A percentile compares a stretch with the other conserved stretches of the same genome.
phyloP scores from a whole-genome alignment of 2,888 invertebrate genomes.

The Punctoribates punctum region DNA sequence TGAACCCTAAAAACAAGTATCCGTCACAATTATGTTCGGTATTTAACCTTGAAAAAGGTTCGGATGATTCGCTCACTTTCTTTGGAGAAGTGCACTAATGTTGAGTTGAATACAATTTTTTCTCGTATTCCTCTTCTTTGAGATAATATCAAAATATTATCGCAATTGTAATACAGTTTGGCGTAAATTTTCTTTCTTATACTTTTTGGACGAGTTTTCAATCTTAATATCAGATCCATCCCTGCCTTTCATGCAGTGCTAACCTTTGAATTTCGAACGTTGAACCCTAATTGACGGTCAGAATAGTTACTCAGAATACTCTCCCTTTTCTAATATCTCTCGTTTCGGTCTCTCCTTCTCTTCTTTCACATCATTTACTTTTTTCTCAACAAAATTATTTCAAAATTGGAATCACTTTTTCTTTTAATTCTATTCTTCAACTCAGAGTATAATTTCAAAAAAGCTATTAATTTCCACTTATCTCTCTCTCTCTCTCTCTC shows the following conservation, averaged over 20 bases:
- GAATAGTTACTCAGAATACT: not conserved
- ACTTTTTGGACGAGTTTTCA: slow-evolving; percentile 25
- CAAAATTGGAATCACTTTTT: no score
- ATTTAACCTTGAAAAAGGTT: slow-evolving; percentile 30
- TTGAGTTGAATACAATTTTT: not conserved
- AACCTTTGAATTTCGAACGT: slow-evolving; percentile 28
- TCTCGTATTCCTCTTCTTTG: not conserved
- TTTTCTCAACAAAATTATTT: slow-evolving; percentile 19
- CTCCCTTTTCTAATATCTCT: not conserved
- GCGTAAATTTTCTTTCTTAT: slow-evolving; percentile 3
- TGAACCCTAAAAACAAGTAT: slow-evolving; percentile 15
- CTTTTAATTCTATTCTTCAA: no score
- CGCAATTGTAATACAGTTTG: slow-evolving; percentile 17
- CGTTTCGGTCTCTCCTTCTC: not conserved
- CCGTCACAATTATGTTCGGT: slow-evolving; percentile 23
- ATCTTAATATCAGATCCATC: slow-evolving; percentile 21
- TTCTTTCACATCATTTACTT: not conserved
- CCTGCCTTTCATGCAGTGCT: not conserved
- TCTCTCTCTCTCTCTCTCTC: no score
- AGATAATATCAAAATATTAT: slow-evolving; percentile 25
- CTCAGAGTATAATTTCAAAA: no score
- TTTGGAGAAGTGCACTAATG: not conserved
- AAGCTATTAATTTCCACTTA: no score
- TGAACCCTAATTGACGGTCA: slow-evolving; percentile 18
- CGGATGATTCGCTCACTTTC: not conserved